Evolutionary conservation across 2,113 vertebrate genomes (phyloP).

Genomic region (Oxygymnocypris stewartii): DNA sequence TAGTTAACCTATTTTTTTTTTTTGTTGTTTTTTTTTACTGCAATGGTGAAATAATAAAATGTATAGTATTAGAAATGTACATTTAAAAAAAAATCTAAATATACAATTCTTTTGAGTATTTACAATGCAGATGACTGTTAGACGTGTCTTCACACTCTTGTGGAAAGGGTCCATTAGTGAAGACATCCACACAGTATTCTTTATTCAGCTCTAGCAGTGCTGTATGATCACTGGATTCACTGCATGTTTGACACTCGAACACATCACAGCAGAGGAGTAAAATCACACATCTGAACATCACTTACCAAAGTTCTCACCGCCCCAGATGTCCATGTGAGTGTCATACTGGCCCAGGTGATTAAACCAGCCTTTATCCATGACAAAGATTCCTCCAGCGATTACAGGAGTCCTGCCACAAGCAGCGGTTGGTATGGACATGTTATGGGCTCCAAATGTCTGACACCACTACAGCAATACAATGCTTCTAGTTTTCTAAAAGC

Average conservation of each 20-base stretch:
- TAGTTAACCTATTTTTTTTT: neutral
- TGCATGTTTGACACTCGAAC: neutral
- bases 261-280: neutral
- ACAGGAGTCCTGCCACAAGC: constrained; percentile 87
- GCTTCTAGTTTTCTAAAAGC: neutral
- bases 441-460: neutral
- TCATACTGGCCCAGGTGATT: constrained; percentile 98
- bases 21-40: too few species aligned
- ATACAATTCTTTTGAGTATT: too few species aligned
- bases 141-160: too few species aligned
- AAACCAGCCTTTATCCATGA: constrained; percentile 98
- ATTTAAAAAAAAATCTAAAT: too few species aligned
- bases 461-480: neutral
- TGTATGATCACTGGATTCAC: too few species aligned
- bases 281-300: neutral
- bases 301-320: constrained; percentile 99
- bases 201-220: neutral
- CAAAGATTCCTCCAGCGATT: constrained; percentile 97
- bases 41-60: too few species aligned
- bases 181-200: neutral
- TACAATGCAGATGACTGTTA: too few species aligned
- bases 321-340: constrained; percentile 99
- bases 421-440: neutral
- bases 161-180: neutral
- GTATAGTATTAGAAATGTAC: too few species aligned